These are phyloP conservation scores for Cladopsammia gracilis DNA, from an alignment of 64 coral and sea anemone species.

Conservation along the genomic window DNA sequence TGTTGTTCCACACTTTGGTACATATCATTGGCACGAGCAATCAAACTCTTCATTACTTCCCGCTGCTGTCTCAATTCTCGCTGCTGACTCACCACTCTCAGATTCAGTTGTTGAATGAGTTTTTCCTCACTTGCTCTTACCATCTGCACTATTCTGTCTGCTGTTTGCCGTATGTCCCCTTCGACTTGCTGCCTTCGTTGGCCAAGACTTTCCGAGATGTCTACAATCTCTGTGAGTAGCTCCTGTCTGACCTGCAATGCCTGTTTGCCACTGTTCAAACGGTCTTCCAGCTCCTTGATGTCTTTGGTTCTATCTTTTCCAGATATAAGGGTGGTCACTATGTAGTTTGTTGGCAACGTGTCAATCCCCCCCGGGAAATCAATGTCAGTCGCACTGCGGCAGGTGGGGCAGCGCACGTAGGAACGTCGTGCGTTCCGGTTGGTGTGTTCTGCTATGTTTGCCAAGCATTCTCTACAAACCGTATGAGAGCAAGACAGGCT, in stretches of 20 bases:
- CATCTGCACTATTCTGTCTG: conserved; percentile 51
- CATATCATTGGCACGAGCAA: background rate
- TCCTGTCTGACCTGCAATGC: conserved; percentile 26
- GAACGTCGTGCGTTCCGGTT: background rate
- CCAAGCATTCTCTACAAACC: conserved; percentile 40
- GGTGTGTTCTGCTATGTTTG: conserved; percentile 21
- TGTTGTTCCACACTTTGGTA: conserved; percentile 2
- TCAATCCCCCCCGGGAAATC: conserved; percentile 39
- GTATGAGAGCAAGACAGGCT: conserved; percentile 55
- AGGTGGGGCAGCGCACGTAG: conserved; percentile 61
- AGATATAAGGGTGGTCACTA: conserved; percentile 22
- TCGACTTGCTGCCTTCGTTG: conserved; percentile 59
- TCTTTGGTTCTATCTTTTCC: conserved; percentile 23
- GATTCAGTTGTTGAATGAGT: conserved; percentile 51
- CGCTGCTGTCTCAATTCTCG: conserved; percentile 37
- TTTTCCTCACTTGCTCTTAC: conserved; percentile 40
- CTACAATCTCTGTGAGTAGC: background rate
- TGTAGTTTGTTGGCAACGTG: conserved; percentile 55
- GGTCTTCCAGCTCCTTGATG: conserved; percentile 41
- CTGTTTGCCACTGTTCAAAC: conserved; percentile 29
- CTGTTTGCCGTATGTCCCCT: conserved; percentile 35
- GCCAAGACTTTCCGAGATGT: conserved; percentile 10
- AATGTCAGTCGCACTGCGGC: conserved; percentile 50
- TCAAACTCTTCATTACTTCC: conserved; percentile 16
- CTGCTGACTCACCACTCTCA: conserved; percentile 18